Conservation (phyloP, 2,888 invertebrate species). For the Lasioglossum malachurum region DNA sequence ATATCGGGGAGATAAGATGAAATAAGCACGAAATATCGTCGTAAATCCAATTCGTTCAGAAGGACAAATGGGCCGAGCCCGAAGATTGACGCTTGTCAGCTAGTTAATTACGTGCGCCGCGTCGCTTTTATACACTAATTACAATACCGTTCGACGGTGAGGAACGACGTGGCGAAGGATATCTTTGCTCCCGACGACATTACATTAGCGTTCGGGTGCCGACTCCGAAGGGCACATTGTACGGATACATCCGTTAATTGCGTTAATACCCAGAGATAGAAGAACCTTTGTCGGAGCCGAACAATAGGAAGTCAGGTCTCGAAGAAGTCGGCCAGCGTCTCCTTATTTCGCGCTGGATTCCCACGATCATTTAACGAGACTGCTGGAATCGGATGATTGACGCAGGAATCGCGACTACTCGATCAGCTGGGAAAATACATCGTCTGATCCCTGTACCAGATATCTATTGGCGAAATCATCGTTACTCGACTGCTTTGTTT, state of each 20-base stretch:
- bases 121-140: slow-evolving; percentile 65
- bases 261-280: slow-evolving; percentile 66
- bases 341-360: slow-evolving; percentile 50
- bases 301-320: slow-evolving; percentile 57
- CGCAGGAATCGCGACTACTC: background rate
- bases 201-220: slow-evolving; percentile 48
- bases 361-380: slow-evolving; percentile 50
- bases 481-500: background rate
- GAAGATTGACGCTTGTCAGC: slow-evolving; percentile 37
- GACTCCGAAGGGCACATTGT: slow-evolving; percentile 48
- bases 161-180: background rate
- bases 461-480: background rate
- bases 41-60: slow-evolving; percentile 27
- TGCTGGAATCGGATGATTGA: slow-evolving; percentile 12
- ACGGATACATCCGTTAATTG: slow-evolving; percentile 66
- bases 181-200: slow-evolving; percentile 35
- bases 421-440: background rate
- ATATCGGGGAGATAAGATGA: slow-evolving; percentile 27
- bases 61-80: slow-evolving; percentile 46
- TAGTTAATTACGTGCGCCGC: slow-evolving; percentile 55
- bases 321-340: slow-evolving; percentile 33
- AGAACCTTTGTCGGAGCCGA: slow-evolving; percentile 64
- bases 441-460: background rate
- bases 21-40: slow-evolving; percentile 10
- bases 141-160: slow-evolving; percentile 40